Conservation (phyloP, 2,888 invertebrate species). For the Mimumesa dahlbomi region DNA sequence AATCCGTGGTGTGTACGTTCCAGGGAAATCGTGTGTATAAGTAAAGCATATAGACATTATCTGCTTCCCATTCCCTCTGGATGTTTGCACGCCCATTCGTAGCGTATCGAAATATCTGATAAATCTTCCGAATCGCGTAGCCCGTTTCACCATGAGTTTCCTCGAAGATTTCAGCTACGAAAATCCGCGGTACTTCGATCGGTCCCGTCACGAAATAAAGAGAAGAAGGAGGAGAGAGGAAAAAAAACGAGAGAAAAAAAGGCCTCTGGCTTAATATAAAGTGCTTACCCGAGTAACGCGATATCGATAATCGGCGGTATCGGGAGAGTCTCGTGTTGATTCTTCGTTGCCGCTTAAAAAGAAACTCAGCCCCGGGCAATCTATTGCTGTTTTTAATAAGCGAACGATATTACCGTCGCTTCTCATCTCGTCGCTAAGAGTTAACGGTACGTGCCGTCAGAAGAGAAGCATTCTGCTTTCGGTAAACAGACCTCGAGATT, state of each 20-base stretch:
- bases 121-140: conserved; percentile 10
- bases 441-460: neutral
- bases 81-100: conserved; percentile 53
- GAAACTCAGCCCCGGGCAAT: conserved; percentile 60
- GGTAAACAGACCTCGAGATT: neutral
- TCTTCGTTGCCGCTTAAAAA: conserved; percentile 56
- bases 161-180: no score
- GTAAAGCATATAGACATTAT: conserved; percentile 58
- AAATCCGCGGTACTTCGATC: no score
- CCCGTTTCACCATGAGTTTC: neutral
- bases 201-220: no score
- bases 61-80: conserved; percentile 46
- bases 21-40: conserved; percentile 21
- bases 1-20: conserved; percentile 21
- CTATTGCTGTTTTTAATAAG: conserved; percentile 63
- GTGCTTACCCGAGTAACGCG: conserved; percentile 74
- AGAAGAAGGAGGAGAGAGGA: no score
- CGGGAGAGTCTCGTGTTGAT: conserved; percentile 49
- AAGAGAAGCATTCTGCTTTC: neutral
- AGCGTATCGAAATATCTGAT: conserved; percentile 50
- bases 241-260: conserved; percentile 6
- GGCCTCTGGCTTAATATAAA: conserved; percentile 63
- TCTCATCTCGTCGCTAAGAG: neutral
- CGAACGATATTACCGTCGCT: conserved; percentile 32
- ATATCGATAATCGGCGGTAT: conserved; percentile 69